These are phyloP conservation scores for Tanytarsus gracilentus DNA, from an alignment of 2,888 invertebrate genomes.

Conservation along the genomic window DNA sequence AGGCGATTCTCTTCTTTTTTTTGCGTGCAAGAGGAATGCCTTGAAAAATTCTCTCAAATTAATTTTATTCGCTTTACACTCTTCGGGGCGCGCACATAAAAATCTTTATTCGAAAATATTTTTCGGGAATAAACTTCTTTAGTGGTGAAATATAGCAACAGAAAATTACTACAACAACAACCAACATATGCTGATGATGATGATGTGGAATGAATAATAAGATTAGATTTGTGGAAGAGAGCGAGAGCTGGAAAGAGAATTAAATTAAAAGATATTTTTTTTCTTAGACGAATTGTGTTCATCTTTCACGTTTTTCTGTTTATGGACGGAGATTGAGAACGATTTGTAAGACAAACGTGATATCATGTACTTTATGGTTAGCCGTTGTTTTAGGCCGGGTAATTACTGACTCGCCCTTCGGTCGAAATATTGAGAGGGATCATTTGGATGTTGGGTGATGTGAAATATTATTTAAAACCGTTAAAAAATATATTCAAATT, in stretches of 20 bases:
- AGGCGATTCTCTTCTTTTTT: background rate
- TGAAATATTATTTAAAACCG: no score
- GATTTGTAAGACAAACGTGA: slow-evolving; percentile 25
- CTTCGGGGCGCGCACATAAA: background rate
- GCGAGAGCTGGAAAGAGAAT: background rate
- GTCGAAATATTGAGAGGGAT: no score
- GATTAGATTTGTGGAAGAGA: slow-evolving; percentile 24
- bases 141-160: no score
- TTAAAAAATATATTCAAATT: no score
- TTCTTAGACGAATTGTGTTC: slow-evolving; percentile 25
- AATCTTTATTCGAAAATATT: background rate
- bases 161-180: no score
- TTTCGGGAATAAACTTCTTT: no score
- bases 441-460: no score
- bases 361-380: slow-evolving; percentile 12
- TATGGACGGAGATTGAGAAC: slow-evolving; percentile 10
- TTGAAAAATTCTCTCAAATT: slow-evolving; percentile 24
- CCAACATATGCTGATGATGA: slow-evolving; percentile 22
- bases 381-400: no score
- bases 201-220: slow-evolving; percentile 29
- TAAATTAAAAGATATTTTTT: slow-evolving; percentile 28
- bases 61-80: slow-evolving; percentile 16
- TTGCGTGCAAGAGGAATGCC: slow-evolving; percentile 19
- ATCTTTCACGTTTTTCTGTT: slow-evolving; percentile 24
- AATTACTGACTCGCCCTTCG: no score